A percentile compares a stretch with the other conserved stretches of the same genome.
These are phyloP conservation scores for Calypte anna DNA, from an alignment of 2,113 vertebrate species.

Conservation along the genomic window DNA sequence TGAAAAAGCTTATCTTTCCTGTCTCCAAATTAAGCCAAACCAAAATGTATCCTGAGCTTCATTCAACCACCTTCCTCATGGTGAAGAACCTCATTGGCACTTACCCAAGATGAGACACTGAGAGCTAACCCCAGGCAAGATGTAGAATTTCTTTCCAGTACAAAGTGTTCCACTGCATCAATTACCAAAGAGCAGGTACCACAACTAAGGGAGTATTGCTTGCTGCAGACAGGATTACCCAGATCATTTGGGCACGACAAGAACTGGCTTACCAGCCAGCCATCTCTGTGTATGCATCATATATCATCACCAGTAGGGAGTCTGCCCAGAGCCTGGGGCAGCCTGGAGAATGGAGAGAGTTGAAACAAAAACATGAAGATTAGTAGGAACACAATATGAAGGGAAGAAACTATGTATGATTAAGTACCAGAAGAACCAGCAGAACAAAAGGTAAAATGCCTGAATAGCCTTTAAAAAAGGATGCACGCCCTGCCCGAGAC, in stretches of 20 bases:
- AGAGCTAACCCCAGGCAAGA: not conserved
- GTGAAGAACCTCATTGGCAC: not conserved
- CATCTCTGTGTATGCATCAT: not conserved
- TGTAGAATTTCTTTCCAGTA: not conserved
- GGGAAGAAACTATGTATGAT: too few relatives aligned
- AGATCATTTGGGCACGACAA: not conserved
- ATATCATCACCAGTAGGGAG: not conserved
- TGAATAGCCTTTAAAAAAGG: not conserved
- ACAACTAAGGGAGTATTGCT: rapidly evolving
- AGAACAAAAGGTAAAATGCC: not conserved
- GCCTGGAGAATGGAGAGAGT: not conserved
- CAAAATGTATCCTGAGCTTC: not conserved
- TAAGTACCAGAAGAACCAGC: not conserved
- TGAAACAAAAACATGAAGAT: not conserved
- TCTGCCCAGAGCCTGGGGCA: not conserved
- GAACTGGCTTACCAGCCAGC: not conserved
- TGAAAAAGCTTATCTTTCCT: not conserved
- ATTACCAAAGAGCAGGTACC: not conserved
- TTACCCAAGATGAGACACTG: too few relatives aligned
- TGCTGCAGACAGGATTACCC: not conserved
- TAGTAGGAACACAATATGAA: not conserved
- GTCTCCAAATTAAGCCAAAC: not conserved
- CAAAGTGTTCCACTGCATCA: not conserved
- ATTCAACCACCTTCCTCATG: not conserved
- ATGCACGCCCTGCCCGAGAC: rapidly evolving